A percentile compares a stretch with the other conserved stretches of the same genome.
phyloP scores from a whole-genome alignment of 2,113 vertebrate species.

The Catharus bicknelli region DNA sequence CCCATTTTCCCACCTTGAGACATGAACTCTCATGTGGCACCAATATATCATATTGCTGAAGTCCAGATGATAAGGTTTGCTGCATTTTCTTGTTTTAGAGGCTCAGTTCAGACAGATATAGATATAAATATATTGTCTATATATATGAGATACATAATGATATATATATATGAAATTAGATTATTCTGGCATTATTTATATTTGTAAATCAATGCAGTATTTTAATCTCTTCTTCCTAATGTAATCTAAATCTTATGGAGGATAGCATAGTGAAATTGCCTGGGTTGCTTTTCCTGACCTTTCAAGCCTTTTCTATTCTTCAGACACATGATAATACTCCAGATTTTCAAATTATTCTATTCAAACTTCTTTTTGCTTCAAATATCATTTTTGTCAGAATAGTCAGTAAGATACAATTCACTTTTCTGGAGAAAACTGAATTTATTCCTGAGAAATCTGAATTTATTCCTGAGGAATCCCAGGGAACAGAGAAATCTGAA shows the following conservation, averaged over 20 bases:
- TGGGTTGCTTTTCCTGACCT: not conserved
- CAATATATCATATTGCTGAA: not conserved
- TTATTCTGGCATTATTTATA: not conserved
- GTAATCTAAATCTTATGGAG: not conserved
- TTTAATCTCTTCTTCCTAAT: not conserved
- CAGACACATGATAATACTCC: not conserved
- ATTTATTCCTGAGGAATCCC: too few species aligned
- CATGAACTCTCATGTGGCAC: not conserved
- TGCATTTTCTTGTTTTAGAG: not conserved
- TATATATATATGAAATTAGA: not conserved
- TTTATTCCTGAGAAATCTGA: too few species aligned
- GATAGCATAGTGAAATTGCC: not conserved
- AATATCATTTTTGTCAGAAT: not conserved
- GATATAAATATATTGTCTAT: not conserved
- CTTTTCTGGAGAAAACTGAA: not conserved
- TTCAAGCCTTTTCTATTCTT: not conserved
- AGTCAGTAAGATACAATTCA: not conserved
- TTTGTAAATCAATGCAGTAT: not conserved
- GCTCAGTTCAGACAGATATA: not conserved
- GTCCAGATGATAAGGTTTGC: not conserved
- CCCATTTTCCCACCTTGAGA: not conserved
- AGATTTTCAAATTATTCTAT: not conserved
- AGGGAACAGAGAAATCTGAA: too few species aligned
- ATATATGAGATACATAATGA: not conserved
- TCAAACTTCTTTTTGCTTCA: not conserved